Base-by-base conservation (phyloP, 2,888 invertebrate genomes). In the Scaptodrosophila latifasciaeformis region DNA sequence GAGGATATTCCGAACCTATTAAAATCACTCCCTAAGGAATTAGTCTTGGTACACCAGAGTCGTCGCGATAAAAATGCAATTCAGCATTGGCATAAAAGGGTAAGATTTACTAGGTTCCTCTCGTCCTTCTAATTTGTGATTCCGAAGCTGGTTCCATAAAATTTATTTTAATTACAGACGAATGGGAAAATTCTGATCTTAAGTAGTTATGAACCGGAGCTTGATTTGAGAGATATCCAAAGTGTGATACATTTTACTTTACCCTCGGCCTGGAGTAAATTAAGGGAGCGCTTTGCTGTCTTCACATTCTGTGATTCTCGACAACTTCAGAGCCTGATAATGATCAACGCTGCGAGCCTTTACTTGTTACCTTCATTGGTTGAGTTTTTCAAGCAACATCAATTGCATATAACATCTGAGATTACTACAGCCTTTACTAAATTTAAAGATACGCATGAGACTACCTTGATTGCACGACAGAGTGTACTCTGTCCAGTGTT, bases 351-450 rank as follows among this genome's bases (percentile, higher is more conserved):
- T 29, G 43, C 42, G 4, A 12, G 24, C 24, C 18, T 12, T 1
- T 9, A 21, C 0, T 12, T 17, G 27, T 29, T 43, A 1, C n/a
- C 29, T 15, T 15, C 27, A 10, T 13, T 43, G 10, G 6, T 43
- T 4, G 29, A 43, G 43, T 43, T 43, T 10, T 6, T 19, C 29
- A 27, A 43, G 17, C 29, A 43, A 10, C 43, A 43, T 43, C 29
- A 13, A 29, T 9, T 19, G 24, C 3, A 4, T 10, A 24, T 42
- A 24, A 4, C 12, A 9, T 10, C 31, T 9, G 15, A 15, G 17
- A 37, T 48, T 15, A 29, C 24, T 17, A 9, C 47, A n/a, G n/a
- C 7, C 6, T 3, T 43, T 18, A 42, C 24, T 18, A 42, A 56
- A 48, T 12, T 18, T 2, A 12, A 3, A 9, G 1, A 4, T n/a